Evolutionary conservation across 2,797 vertebrate species (phyloP).

Genomic region (Glyptemys insculpta): DNA sequence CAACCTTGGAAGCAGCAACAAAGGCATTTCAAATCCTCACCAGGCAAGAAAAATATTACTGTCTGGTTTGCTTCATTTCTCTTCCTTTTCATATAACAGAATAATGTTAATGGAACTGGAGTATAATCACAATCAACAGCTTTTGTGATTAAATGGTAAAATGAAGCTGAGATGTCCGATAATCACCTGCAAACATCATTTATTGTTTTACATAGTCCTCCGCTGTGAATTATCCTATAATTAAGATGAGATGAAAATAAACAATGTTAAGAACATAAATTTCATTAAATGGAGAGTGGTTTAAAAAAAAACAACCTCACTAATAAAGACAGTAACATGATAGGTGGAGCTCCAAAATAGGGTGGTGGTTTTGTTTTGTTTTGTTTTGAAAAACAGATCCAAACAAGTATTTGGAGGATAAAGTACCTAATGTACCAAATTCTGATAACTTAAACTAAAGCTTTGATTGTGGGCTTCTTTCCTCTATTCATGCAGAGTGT

Average conservation of each 20-base stretch:
- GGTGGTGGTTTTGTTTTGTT: neutral
- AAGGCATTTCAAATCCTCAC: fast-evolving
- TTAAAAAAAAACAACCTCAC: conserved; percentile 35
- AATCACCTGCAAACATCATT: conserved; percentile 66
- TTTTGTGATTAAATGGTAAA: neutral
- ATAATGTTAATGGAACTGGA: neutral
- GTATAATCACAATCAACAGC: neutral
- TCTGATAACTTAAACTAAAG: neutral
- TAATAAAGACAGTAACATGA: conserved; percentile 36
- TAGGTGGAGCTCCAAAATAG: neutral
- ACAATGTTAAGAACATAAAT: conserved; percentile 57
- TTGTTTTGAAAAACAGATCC: conserved; percentile 3
- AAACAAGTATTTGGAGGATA: conserved; percentile 17
- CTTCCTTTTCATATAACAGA: neutral
- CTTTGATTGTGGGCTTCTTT: neutral
- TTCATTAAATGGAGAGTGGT: conserved; percentile 17
- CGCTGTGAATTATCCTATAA: conserved; percentile 56
- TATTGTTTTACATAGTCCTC: conserved; percentile 47
- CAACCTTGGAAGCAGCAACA: neutral
- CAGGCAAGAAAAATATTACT: neutral
- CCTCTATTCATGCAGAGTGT: neutral
- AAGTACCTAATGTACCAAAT: conserved; percentile 13
- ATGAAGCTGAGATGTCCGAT: too few species aligned
- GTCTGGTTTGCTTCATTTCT: neutral
- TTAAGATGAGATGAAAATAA: conserved; percentile 75